Evolutionary conservation across 2,888 invertebrate genomes (phyloP).

Genomic region (Tachystola acroxantha): DNA sequence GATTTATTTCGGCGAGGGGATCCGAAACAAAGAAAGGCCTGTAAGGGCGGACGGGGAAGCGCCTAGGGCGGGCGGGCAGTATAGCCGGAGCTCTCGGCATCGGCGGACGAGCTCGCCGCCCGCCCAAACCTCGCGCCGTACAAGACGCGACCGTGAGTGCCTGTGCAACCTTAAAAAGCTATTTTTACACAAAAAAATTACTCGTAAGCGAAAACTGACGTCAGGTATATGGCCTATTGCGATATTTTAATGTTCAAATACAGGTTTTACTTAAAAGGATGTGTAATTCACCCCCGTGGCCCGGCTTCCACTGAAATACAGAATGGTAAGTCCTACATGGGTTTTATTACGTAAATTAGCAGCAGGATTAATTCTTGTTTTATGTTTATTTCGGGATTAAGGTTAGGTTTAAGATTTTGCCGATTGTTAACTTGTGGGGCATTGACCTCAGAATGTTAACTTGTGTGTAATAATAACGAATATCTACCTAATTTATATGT

Average conservation of each 20-base stretch:
- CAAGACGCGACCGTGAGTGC: constrained; percentile 7
- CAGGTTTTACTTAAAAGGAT: constrained; percentile 10
- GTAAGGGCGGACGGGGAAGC: constrained; percentile 60
- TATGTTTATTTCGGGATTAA: background rate
- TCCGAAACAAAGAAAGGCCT: constrained; percentile 73
- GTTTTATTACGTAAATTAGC: constrained; percentile 1
- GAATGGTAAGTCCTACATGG: constrained; percentile 17
- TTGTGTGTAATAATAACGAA: no score
- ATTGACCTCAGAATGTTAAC: no score
- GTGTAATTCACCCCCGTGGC: constrained; percentile 13
- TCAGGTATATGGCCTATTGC: constrained; percentile 25
- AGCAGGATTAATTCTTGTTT: background rate
- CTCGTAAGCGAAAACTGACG: no score
- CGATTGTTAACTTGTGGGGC: no score
- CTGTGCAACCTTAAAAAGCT: constrained; percentile 26
- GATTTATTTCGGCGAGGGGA: constrained; percentile 59
- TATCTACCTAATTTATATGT: no score
- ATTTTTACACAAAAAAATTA: constrained; percentile 10
- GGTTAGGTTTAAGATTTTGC: no score
- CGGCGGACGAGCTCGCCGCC: constrained; percentile 27
- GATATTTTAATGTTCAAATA: constrained; percentile 26
- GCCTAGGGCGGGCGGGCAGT: constrained; percentile 54
- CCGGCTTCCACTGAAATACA: constrained; percentile 12
- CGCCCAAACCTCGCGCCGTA: constrained; percentile 17
- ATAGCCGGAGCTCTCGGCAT: constrained; percentile 51